phyloP scores from a whole-genome alignment of 1,140 invertebrate species.

The Heliconius hewitsoni region DNA sequence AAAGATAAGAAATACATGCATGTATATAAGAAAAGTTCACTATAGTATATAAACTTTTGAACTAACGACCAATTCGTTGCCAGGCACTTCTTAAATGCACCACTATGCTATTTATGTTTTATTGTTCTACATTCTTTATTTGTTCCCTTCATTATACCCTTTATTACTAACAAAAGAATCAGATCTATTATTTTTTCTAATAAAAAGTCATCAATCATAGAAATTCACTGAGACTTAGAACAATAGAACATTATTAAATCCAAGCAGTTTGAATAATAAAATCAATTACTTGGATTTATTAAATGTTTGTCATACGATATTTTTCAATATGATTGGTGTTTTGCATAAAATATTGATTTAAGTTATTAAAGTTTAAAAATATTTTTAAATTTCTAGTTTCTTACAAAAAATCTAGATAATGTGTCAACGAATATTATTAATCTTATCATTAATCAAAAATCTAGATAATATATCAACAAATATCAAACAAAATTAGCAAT shows the following conservation, averaged over 20 bases:
- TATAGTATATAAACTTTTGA: no score
- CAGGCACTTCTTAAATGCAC: no score
- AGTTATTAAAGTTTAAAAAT: no score
- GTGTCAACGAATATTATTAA: no score
- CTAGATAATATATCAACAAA: no score
- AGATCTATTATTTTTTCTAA: not conserved
- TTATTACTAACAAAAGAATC: not conserved
- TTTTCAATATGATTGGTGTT: not conserved
- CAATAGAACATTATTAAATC: slow-evolving; percentile 8
- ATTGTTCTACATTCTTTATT: not conserved
- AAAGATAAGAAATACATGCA: no score
- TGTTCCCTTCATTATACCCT: not conserved
- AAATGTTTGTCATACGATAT: slow-evolving; percentile 5
- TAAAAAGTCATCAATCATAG: slow-evolving; percentile 15
- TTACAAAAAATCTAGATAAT: no score
- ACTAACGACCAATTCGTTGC: no score
- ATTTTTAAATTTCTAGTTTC: no score
- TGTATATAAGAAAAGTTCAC: no score
- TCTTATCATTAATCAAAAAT: no score
- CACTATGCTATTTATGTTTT: not conserved
- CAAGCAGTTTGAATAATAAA: slow-evolving; percentile 12
- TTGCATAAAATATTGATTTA: not conserved
- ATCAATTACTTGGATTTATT: not conserved
- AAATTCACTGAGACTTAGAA: slow-evolving; percentile 2
- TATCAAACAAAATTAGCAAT: no score